A percentile compares a stretch with the other conserved stretches of the same genome.
Evolutionary conservation across 2,888 invertebrate genomes (phyloP).

Genomic region (Lithophane ornitopus): DNA sequence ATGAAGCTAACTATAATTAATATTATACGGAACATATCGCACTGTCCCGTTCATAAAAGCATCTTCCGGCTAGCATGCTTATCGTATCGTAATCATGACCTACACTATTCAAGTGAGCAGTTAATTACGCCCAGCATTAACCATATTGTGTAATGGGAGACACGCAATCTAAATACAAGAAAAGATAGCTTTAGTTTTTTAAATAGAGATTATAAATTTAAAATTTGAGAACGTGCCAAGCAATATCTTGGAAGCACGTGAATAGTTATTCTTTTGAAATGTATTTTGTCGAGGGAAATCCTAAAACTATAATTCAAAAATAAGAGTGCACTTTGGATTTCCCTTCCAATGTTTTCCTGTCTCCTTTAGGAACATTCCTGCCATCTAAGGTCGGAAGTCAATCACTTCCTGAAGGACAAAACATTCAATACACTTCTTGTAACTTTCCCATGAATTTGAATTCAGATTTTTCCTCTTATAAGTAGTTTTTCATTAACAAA

Average conservation of each 20-base stretch:
- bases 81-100: slow-evolving; percentile 33
- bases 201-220: slow-evolving; percentile 53
- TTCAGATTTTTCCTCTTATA: neutral
- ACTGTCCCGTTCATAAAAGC: neutral
- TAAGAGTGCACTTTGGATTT: slow-evolving; percentile 2
- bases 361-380: neutral
- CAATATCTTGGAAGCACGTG: slow-evolving; percentile 46
- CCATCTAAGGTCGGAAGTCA: neutral
- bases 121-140: slow-evolving; percentile 12
- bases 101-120: slow-evolving; percentile 27
- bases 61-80: neutral
- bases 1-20: neutral
- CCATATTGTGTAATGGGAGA: slow-evolving; percentile 15
- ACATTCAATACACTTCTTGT: neutral
- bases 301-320: slow-evolving; percentile 2
- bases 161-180: slow-evolving; percentile 37
- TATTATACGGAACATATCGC: neutral
- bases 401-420: neutral
- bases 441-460: neutral
- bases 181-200: slow-evolving; percentile 36
- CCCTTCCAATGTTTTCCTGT: neutral
- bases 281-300: slow-evolving; percentile 12
- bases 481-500: neutral
- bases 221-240: slow-evolving; percentile 64
- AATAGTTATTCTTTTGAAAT: slow-evolving; percentile 47